These are phyloP conservation scores for Drosophila meridiana DNA, from an alignment of 2,888 invertebrate species.

Conservation along the genomic window DNA sequence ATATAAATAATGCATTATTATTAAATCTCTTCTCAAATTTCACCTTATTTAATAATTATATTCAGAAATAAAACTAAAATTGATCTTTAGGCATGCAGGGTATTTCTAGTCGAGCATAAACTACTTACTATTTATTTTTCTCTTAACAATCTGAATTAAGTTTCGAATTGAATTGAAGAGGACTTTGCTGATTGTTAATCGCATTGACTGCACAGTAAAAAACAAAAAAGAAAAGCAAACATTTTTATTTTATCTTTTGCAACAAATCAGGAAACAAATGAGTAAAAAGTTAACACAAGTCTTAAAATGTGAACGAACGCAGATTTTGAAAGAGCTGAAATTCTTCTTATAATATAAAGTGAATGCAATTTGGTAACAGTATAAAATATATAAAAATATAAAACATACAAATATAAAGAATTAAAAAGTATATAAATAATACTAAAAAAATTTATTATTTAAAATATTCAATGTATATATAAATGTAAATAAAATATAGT, in stretches of 20 bases:
- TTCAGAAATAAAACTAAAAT: neutral
- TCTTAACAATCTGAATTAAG: slow-evolving; percentile 9
- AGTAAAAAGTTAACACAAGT: neutral
- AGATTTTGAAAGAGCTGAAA: too few relatives aligned
- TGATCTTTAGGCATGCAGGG: neutral
- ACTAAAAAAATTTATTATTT: too few relatives aligned
- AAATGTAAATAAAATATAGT: too few relatives aligned
- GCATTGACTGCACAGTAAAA: slow-evolving; percentile 9
- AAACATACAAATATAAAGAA: neutral
- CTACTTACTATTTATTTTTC: neutral
- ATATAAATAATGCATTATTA: too few relatives aligned
- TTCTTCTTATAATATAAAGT: too few relatives aligned
- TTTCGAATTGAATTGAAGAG: slow-evolving; percentile 19
- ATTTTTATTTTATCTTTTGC: neutral
- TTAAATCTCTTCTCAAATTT: too few relatives aligned
- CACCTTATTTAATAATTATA: too few relatives aligned
- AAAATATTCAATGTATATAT: too few relatives aligned
- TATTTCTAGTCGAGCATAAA: neutral
- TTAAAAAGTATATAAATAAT: too few relatives aligned
- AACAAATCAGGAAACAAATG: slow-evolving; percentile 1
- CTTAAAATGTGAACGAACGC: neutral
- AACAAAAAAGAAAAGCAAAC: neutral
- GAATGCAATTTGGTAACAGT: too few relatives aligned
- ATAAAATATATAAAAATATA: too few relatives aligned
- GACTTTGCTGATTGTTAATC: slow-evolving; percentile 22